These are phyloP conservation scores for Aleiodes testaceus DNA, from an alignment of 2,888 invertebrate species.

Conservation along the genomic window DNA sequence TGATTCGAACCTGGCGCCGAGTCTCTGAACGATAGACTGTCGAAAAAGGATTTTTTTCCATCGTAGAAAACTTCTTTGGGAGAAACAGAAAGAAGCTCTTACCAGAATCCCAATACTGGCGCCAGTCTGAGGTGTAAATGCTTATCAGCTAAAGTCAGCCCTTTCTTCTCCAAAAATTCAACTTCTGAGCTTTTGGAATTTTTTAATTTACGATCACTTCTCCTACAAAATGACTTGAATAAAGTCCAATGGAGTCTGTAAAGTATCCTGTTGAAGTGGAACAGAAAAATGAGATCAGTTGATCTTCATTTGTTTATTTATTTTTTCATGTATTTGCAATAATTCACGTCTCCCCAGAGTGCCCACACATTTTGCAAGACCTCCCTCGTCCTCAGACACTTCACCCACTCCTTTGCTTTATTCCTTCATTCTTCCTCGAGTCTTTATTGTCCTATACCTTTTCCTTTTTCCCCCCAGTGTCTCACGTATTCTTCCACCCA, in stretches of 20 bases:
- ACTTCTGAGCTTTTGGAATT: constrained; percentile 5
- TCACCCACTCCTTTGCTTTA: constrained; percentile 43
- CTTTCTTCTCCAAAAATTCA: constrained; percentile 2
- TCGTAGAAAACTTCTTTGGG: constrained; percentile 5
- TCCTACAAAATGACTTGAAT: neutral
- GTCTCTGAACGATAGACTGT: neutral
- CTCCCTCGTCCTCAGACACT: constrained; percentile 43
- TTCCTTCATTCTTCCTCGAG: constrained; percentile 43
- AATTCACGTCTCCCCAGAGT: constrained; percentile 62
- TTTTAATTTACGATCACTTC: constrained; percentile 7
- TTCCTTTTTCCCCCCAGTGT: constrained; percentile 28
- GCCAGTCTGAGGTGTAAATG: constrained; percentile 32
- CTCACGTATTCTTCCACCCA: constrained; percentile 33
- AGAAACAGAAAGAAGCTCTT: neutral
- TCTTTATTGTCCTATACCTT: constrained; percentile 52
- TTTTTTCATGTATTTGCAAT: constrained; percentile 58
- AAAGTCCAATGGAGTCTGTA: too few species aligned
- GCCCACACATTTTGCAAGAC: constrained; percentile 53
- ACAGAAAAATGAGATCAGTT: constrained; percentile 7
- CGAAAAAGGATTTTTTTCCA: constrained; percentile 9
- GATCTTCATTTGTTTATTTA: neutral
- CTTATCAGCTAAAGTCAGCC: constrained; percentile 29
- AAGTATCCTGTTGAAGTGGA: neutral
- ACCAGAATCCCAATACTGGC: constrained; percentile 21
- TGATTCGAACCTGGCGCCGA: constrained; percentile 27